Evolutionary conservation across 1,140 invertebrate genomes (phyloP).

Genomic region (Camponotus vicinus): DNA sequence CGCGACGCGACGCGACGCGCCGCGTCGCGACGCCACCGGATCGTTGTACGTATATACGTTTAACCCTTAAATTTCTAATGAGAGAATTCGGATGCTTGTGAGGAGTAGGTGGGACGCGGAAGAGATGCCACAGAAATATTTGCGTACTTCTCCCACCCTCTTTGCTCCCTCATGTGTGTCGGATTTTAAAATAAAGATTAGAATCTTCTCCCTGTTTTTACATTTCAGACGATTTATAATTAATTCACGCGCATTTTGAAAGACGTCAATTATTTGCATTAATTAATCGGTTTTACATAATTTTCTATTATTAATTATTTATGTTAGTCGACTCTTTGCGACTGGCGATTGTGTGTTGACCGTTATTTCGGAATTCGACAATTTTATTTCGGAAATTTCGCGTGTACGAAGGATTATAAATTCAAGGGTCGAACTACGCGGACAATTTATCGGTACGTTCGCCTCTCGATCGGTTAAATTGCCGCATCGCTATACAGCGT

Average conservation of each 20-base stretch:
- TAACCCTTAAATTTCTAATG: constrained; percentile 31
- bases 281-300: no score
- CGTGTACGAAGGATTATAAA: background rate
- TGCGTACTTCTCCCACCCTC: background rate
- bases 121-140: background rate
- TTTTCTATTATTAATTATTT: no score
- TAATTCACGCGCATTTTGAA: background rate
- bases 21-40: constrained; percentile 40
- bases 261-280: no score
- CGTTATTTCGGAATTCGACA: background rate
- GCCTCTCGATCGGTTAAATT: background rate
- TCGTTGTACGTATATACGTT: background rate
- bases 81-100: background rate
- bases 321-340: background rate
- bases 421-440: background rate
- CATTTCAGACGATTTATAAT: background rate
- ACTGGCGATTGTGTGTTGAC: background rate
- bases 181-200: background rate
- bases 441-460: background rate
- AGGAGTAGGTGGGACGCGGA: background rate
- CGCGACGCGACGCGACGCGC: constrained; percentile 44
- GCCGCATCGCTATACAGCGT: background rate
- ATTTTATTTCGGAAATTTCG: background rate
- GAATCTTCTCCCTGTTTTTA: background rate
- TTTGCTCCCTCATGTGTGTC: background rate